phyloP scores from a whole-genome alignment of 2,113 vertebrate species.

The Pseudonaja textilis region DNA sequence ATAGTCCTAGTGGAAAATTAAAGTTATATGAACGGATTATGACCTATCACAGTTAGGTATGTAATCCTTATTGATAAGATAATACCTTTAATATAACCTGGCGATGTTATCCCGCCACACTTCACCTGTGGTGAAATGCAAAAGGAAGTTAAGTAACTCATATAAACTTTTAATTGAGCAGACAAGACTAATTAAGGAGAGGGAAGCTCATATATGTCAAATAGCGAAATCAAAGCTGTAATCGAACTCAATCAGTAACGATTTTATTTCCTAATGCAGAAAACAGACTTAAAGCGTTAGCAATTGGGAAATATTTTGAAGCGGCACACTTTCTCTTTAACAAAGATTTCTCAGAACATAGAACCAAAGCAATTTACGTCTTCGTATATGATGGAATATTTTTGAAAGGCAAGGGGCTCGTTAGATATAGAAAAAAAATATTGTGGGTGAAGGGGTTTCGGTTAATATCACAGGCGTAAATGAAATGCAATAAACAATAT shows the following conservation, averaged over 20 bases:
- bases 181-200: slow-evolving; percentile 6
- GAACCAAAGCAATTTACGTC: not conserved
- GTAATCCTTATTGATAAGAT: slow-evolving; percentile 37
- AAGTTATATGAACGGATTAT: not conserved
- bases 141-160: slow-evolving; percentile 49
- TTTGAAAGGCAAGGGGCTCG: not conserved
- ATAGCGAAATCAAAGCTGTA: slow-evolving; percentile 28
- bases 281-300: slow-evolving; percentile 41
- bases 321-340: not conserved
- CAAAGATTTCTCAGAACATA: not conserved
- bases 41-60: slow-evolving; percentile 47
- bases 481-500: not conserved
- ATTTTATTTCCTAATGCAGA: slow-evolving; percentile 29
- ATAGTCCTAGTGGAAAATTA: not conserved
- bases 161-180: slow-evolving; percentile 39
- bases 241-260: slow-evolving; percentile 11
- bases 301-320: slow-evolving; percentile 39
- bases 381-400: not conserved
- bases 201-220: slow-evolving; percentile 31
- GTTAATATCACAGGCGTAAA: not conserved
- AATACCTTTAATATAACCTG: slow-evolving; percentile 30
- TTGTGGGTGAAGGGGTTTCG: not conserved
- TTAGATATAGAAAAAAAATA: not conserved
- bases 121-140: slow-evolving; percentile 53
- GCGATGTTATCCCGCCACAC: slow-evolving; percentile 39